Evolutionary conservation across 2,888 invertebrate genomes (phyloP), one percentile per base, ranked within the genome.

Genomic region (Nemoura dubitans): DNA sequence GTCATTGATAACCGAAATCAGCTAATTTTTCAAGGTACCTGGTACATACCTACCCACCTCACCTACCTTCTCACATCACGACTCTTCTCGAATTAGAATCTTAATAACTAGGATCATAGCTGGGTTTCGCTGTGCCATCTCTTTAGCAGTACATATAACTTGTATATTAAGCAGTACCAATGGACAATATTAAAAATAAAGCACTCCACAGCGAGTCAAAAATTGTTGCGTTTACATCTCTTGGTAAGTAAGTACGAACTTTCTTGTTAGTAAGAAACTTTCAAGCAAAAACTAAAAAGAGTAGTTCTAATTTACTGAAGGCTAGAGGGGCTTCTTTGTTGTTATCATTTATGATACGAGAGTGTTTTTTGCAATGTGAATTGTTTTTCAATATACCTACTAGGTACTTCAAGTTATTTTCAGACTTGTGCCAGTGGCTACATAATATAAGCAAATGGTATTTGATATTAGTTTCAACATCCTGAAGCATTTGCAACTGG

Each of bases 221-320:
- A 36, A 26, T 84, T 28, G 76, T 84, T 76, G 28, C 59, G 59
- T 84, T 84, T 84, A 28, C 16, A 21, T 84, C 84, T 28, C 76
- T 84, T 10, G 84, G 84, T 84, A 84, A 84, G 84, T 42, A n/a
- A 7, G 6, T 6, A 78, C 2, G 6, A 30, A 78, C 2, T 78
- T 21, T 21, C 59, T 59, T 10, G 59, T 36, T 6, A 6, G 36
- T 36, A 36, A 36, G 36, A 36, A 36, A 36, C n/a, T n/a, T n/a
- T n/a, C n/a, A n/a, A n/a, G n/a, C n/a, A n/a, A n/a, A n/a, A n/a
- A n/a, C n/a, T n/a, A n/a, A n/a, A n/a, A n/a, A n/a, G n/a, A n/a
- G n/a, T n/a, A n/a, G n/a, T n/a, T n/a, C n/a, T n/a, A n/a, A n/a
- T n/a, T n/a, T n/a, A n/a, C n/a, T n/a, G n/a, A n/a, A n/a, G n/a